Evolutionary conservation across 1,140 invertebrate genomes (phyloP), one percentile per base, ranked within the genome.

Genomic region (Caenorhabditis latens): DNA sequence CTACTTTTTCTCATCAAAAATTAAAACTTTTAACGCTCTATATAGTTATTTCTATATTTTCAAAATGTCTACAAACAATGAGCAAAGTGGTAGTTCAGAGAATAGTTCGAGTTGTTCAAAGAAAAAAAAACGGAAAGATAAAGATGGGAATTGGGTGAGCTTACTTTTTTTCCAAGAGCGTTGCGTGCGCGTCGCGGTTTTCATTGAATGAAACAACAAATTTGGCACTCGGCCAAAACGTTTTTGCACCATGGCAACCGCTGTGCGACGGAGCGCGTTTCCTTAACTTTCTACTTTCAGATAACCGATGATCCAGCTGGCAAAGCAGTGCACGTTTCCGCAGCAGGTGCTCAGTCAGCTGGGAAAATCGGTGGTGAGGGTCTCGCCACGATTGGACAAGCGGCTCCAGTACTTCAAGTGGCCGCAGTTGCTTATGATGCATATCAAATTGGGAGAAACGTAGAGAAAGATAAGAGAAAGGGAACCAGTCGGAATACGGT

Each of bases 341-440:
- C 71, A 0, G 71, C 71, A 11, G 46, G 71, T 16, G 46, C 71
- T 24, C 43, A 50, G 21, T 24, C 71, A 2, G 71, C 71, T 50
- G 71, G 71, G 13, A 79, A 13, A 50, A 79, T 79, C 40, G 71
- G 71, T 24, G 71, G 71, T 4, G 71, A 79, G 19, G 71, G 71
- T 50, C 71, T 79, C 71, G n/a, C 71, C 14, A 79, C 71, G 71
- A 79, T 79, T 32, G 71, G 43, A 19, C 71, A 79, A 24, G 71
- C 71, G 5, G 46, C 71, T 7, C 71, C 71, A 13, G 71, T 79
- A 19, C 46, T 79, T 7, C 71, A 79, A 14, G 71, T 79, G 14
- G 71, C 71, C 0, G 71, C 71, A 79, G 43, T 50, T 7, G 71
- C 43, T 16, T 79, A 79, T 19, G 71, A 79, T 79, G 71, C 71